Conservation (phyloP, 2,797 vertebrate species). For the Nannoperca australis region DNA sequence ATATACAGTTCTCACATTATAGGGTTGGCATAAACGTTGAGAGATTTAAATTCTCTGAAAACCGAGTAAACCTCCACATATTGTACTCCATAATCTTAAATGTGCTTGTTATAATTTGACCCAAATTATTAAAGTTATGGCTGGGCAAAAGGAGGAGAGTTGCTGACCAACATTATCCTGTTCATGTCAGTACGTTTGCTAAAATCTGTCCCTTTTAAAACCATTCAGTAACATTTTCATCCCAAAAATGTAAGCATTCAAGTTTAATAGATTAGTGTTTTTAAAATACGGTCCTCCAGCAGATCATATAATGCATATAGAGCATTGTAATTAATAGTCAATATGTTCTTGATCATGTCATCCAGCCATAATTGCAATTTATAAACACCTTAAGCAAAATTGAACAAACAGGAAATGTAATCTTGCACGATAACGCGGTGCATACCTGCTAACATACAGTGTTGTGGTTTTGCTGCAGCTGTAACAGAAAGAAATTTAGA, state of each 20-base stretch:
- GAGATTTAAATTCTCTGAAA: conserved; percentile 4
- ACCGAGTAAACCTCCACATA: not conserved
- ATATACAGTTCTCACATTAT: conserved; percentile 61
- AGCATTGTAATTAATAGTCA: not conserved
- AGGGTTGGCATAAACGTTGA: conserved; percentile 20
- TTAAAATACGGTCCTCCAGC: conserved; percentile 3
- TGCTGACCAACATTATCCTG: not conserved
- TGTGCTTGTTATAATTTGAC: not conserved
- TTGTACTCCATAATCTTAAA: not conserved
- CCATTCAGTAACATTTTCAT: conserved; percentile 16
- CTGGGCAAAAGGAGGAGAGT: not conserved
- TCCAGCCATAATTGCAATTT: not conserved
- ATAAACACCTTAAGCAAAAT: conserved; percentile 11
- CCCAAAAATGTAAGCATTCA: conserved; percentile 16
- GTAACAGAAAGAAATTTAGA: conserved; percentile 13
- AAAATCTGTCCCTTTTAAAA: conserved; percentile 20
- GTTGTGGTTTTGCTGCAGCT: conserved; percentile 7
- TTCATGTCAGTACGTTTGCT: not conserved
- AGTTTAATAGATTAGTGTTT: not conserved
- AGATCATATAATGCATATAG: conserved; percentile 3
- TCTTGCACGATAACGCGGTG: conserved; percentile 11
- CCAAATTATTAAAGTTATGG: not conserved
- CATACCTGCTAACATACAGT: not conserved
- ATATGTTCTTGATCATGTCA: conserved; percentile 6
- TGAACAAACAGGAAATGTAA: conserved; percentile 20